A percentile compares a stretch with the other conserved stretches of the same genome.
phyloP scores from a whole-genome alignment of 2,797 vertebrate species.

The Austrolebias charrua region DNA sequence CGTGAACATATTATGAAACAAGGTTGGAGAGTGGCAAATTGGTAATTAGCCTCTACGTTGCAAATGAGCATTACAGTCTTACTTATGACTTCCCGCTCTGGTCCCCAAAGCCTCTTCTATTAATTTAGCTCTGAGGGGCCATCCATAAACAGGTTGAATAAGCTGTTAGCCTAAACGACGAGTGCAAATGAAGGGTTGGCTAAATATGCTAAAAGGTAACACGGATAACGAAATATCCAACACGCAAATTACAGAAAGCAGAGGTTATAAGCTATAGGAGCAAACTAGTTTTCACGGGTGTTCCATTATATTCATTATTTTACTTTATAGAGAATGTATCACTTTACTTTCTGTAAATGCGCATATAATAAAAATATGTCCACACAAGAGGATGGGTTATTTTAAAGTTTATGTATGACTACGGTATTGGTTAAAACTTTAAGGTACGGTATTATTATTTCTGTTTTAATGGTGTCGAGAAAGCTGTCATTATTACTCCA shows the following conservation, averaged over 20 bases:
- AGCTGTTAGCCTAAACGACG: conserved; percentile 77
- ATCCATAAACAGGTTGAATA: conserved; percentile 79
- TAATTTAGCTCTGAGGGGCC: conserved; percentile 80
- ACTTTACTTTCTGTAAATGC: too few relatives aligned
- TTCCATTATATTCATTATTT: not conserved
- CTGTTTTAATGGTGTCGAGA: too few relatives aligned
- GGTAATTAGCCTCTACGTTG: conserved; percentile 76
- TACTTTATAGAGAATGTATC: too few relatives aligned
- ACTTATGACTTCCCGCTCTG: conserved; percentile 76
- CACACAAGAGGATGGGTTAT: too few relatives aligned
- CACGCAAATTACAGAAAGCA: conserved; percentile 50
- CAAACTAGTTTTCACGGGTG: conserved; percentile 36
- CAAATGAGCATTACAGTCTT: conserved; percentile 77
- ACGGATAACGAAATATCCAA: conserved; percentile 56
- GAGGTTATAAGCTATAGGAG: conserved; percentile 19
- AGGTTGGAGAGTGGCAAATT: conserved; percentile 79
- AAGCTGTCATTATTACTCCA: too few relatives aligned
- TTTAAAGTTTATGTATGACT: too few relatives aligned
- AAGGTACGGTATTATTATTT: too few relatives aligned
- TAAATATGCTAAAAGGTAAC: conserved; percentile 73
- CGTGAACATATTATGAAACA: conserved; percentile 75
- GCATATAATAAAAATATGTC: too few relatives aligned
- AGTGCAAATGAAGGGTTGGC: conserved; percentile 72
- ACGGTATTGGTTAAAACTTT: too few relatives aligned
- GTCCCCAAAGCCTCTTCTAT: conserved; percentile 79